Evolutionary conservation across 1,140 invertebrate genomes (phyloP).

Genomic region (Agraylea sexmaculata): DNA sequence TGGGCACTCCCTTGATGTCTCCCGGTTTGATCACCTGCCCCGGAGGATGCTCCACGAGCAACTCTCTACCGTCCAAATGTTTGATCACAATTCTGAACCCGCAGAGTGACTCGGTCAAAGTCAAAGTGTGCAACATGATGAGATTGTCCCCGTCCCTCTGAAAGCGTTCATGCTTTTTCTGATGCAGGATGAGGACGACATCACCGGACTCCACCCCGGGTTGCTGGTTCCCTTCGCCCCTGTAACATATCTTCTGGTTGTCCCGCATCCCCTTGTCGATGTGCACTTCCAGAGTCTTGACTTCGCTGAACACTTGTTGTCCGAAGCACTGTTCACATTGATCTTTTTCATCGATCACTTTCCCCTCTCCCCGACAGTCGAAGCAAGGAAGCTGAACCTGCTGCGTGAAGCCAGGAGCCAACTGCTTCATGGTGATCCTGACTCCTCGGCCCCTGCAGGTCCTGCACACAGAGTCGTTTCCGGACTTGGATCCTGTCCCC

Average conservation of each 20-base stretch:
- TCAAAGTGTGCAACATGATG: constrained; percentile 58
- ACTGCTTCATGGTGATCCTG: constrained; percentile 52
- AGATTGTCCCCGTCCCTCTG: constrained; percentile 65
- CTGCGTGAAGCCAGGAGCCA: constrained; percentile 73
- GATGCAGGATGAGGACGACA: constrained; percentile 78
- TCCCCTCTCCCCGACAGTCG: constrained; percentile 57
- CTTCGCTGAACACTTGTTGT: constrained; percentile 64
- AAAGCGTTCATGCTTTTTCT: constrained; percentile 69
- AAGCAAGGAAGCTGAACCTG: constrained; percentile 67
- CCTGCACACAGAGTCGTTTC: constrained; percentile 54
- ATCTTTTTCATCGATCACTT: constrained; percentile 69
- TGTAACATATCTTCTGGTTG: constrained; percentile 75
- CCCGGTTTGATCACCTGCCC: constrained; percentile 70
- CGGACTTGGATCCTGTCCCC: constrained; percentile 74
- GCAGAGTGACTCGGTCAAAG: constrained; percentile 79
- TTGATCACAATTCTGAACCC: constrained; percentile 72
- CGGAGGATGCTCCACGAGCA: constrained; percentile 59
- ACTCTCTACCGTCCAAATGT: constrained; percentile 72
- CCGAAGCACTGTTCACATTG: constrained; percentile 71
- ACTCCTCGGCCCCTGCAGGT: constrained; percentile 70
- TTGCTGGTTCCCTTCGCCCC: constrained; percentile 82
- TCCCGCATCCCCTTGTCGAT: constrained; percentile 88
- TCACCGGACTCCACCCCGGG: constrained; percentile 75
- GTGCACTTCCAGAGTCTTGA: constrained; percentile 76
- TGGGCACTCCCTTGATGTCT: constrained; percentile 64